Evolutionary conservation across 2,888 invertebrate species (phyloP).

Genomic region (Aethes cnicana): DNA sequence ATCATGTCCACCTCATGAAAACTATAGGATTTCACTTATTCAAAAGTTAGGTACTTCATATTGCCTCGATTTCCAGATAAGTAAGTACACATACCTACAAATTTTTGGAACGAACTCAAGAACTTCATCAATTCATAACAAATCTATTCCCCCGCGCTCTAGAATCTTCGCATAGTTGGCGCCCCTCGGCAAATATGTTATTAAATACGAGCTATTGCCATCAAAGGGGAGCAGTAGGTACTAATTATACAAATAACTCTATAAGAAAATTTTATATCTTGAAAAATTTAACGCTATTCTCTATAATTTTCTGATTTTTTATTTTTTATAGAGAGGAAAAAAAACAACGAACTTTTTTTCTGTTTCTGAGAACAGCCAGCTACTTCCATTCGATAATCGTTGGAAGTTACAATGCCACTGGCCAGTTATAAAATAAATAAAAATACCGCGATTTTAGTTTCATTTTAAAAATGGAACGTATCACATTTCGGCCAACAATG

Average conservation of each 20-base stretch:
- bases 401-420: neutral
- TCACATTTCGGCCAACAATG: conserved; percentile 49
- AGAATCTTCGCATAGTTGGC: conserved; percentile 47
- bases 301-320: neutral
- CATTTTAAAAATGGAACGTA: conserved; percentile 22
- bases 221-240: conserved; percentile 22
- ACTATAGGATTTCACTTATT: no score
- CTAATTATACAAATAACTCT: conserved; percentile 10
- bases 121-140: conserved; percentile 28
- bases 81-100: no score
- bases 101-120: conserved; percentile 17
- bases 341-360: neutral
- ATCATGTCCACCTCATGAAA: no score
- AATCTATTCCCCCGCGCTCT: conserved; percentile 39
- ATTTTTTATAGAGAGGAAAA: neutral
- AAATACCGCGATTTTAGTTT: conserved; percentile 11
- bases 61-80: no score
- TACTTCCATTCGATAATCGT: neutral
- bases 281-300: conserved; percentile 6
- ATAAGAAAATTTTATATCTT: conserved; percentile 20
- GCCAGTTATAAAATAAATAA: conserved; percentile 5
- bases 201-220: conserved; percentile 30
- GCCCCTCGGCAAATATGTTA: conserved; percentile 41
- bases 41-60: no score
- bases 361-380: neutral